Conservation (phyloP, 1,140 invertebrate species). For the Sitophilus oryzae region DNA sequence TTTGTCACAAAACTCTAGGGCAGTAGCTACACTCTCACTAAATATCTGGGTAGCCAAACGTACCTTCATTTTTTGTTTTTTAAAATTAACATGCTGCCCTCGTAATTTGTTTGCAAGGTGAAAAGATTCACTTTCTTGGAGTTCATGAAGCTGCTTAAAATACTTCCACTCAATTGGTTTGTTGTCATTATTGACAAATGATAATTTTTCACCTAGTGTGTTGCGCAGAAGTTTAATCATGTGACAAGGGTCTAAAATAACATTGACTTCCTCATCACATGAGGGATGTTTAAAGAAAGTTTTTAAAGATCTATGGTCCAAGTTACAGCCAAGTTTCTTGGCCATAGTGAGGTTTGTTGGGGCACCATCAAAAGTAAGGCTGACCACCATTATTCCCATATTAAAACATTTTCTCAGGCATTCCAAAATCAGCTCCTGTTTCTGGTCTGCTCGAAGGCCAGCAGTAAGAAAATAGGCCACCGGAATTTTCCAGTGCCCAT, state of each 20-base stretch:
- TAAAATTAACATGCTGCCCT: background rate
- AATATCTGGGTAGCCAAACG: background rate
- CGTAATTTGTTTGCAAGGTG: background rate
- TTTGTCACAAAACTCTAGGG: background rate
- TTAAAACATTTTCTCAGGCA: background rate
- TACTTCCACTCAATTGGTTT: background rate
- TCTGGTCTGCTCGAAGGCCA: background rate
- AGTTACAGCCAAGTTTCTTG: background rate
- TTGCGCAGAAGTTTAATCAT: conserved; percentile 14
- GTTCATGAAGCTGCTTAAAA: background rate
- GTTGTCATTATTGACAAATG: background rate
- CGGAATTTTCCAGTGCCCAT: background rate
- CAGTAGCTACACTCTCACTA: background rate
- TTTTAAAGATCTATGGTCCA: background rate
- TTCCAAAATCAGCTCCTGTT: background rate
- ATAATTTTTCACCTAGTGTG: conserved; percentile 1
- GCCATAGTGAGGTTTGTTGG: background rate
- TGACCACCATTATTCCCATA: background rate
- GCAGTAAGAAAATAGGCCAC: background rate
- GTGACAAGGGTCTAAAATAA: conserved; percentile 11
- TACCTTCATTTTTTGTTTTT: background rate
- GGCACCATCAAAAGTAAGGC: background rate
- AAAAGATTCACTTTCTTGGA: background rate
- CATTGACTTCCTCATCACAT: background rate
- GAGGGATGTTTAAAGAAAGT: background rate